phyloP scores from a whole-genome alignment of 1,140 invertebrate species.

The Sesamia nonagrioides region DNA sequence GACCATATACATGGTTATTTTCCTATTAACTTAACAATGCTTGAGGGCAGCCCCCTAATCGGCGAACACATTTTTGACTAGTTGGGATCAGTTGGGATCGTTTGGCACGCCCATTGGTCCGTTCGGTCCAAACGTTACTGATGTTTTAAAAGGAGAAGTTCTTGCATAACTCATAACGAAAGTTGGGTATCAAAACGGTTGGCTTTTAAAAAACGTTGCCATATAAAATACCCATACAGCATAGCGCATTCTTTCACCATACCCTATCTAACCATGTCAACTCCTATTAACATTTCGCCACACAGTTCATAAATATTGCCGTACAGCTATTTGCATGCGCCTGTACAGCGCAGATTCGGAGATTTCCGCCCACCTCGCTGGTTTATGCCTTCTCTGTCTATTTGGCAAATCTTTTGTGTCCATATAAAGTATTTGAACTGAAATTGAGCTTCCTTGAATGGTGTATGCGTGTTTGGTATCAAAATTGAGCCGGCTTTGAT shows the following conservation, averaged over 20 bases:
- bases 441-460: slow-evolving; percentile 18
- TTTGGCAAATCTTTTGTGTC: slow-evolving; percentile 41
- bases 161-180: too few species aligned
- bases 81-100: too few species aligned
- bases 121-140: too few species aligned
- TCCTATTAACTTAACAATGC: too few species aligned
- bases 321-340: slow-evolving; percentile 39
- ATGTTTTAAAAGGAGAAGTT: too few species aligned
- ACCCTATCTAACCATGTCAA: slow-evolving; percentile 46
- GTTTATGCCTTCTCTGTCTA: slow-evolving; percentile 42
- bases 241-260: slow-evolving; percentile 18
- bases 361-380: slow-evolving; percentile 43
- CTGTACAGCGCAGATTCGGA: slow-evolving; percentile 35
- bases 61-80: too few species aligned
- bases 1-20: too few species aligned
- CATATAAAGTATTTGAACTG: slow-evolving; percentile 18
- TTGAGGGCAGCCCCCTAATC: too few species aligned
- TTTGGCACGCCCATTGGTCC: too few species aligned
- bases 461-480: background rate
- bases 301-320: slow-evolving; percentile 43
- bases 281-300: slow-evolving; percentile 41
- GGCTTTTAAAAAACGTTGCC: too few species aligned
- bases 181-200: background rate
- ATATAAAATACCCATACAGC: slow-evolving; percentile 1
- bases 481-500: slow-evolving; percentile 32